Evolutionary conservation across 2,797 vertebrate genomes (phyloP), one percentile per base, ranked within the genome.

Genomic region (Sebastes diaconus): DNA sequence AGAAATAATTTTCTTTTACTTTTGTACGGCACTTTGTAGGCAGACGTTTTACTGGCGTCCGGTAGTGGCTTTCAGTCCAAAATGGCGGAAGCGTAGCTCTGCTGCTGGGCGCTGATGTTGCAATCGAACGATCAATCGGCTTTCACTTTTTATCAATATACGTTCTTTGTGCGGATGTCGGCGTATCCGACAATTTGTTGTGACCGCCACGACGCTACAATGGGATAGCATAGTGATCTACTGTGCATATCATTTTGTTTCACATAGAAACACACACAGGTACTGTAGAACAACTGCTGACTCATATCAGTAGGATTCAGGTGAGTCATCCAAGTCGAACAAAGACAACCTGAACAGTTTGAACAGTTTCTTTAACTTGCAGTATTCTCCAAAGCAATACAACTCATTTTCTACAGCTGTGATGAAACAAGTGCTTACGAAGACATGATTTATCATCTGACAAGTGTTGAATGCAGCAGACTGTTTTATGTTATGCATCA

Each of bases 261-360:
- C 32, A 70, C 8, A 54, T 8, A 55, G 1, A 34, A 22, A 29
- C 30, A 46, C 34, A 73, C 68, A 73, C 30, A 46, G 46, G 11
- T 25, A 68, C 3, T 60, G 16, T 61, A 42, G 18, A 75, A 60
- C 46, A 66, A 55, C 8, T 52, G 63, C 57, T 84, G 83, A 85
- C 50, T 85, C 79, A 87, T 58, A 70, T 60, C 50, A 50, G 59
- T 18, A 64, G 13, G 22, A 36, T 63, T 76, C 24, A 57, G 66
- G n/a, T 79, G 80, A 87, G 64, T 85, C 83, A 85, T 68, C 36
- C 30, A 30, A 67, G 66, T 81, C 14, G 3, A 65, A 57, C 67
- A 39, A 22, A 22, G 4, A 32, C 4, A 63, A 50, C 25, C 12
- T 59, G 4, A 13, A 57, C 4, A n/a, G 24, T 20, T 68, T 42